Evolutionary conservation across 1,140 invertebrate species (phyloP), one percentile per base, ranked within the genome.

Genomic region (Neodiprion lecontei): DNA sequence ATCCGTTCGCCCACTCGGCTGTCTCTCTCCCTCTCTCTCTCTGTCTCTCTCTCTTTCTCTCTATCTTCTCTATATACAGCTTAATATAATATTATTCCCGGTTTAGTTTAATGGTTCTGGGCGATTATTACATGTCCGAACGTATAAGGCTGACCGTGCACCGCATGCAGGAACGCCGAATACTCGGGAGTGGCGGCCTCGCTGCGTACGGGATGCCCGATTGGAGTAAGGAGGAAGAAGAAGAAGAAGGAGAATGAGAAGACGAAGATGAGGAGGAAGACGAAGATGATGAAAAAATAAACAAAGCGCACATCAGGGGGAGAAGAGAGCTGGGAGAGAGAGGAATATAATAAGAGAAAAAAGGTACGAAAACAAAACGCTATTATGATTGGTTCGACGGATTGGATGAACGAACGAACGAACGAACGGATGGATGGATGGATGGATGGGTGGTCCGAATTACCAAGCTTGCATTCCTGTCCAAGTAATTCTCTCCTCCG

Each of bases 1-100:
- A 14, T 67, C 68, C 23, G 23, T 70, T 68, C 75, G 76, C 76
- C 78, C 76, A 71, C 71, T 71, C 71, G 70, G 77, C 76, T 74
- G 74, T 74, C 74, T 74, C 78, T 75, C 17, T 74, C 77, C 73
- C 77, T 70, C 75, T 72, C 71, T 74, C 80, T 75, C 69, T 69
- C 72, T 72, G 74, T 70, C 14, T 75, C 69, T 47, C 53, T 69
- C 72, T 49, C 67, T 74, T 48, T 53, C 48, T 23, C 50, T 28
- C 49, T 74, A 70, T 48, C 70, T 69, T 50, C 72, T 79, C 70
- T 71, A 77, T 77, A 79, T 86, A 82, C 82, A 85, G 84, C 85
- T 86, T 85, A 85, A 88, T 88, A 87, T 88, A 88, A 88, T 88
- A 88, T 88, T 88, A 88, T 88, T 88, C 86, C 84, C 85, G 86